Evolutionary conservation across 2,113 vertebrate genomes (phyloP).

Genomic region (Ondatra zibethicus): DNA sequence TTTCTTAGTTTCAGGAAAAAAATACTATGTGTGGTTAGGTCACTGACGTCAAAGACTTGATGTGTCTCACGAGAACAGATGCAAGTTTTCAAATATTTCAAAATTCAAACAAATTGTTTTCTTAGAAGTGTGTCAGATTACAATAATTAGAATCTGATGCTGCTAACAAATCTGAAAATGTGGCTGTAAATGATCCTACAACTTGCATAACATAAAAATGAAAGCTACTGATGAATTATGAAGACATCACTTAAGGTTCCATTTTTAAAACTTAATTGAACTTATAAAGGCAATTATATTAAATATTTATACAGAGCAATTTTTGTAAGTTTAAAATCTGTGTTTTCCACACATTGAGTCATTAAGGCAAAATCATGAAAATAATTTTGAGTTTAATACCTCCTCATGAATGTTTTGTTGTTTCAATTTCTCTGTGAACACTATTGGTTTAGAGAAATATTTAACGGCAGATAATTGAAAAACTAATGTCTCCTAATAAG

Average conservation of each 20-base stretch:
- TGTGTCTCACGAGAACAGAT: slow-evolving; percentile 82
- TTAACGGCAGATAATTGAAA: slow-evolving; percentile 12
- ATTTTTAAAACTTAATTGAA: slow-evolving; percentile 21
- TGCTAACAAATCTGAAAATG: slow-evolving; percentile 8
- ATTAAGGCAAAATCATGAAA: neutral
- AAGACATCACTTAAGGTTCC: neutral
- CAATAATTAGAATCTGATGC: slow-evolving; percentile 81
- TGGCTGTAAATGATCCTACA: neutral
- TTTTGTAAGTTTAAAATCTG: neutral
- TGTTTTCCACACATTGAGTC: neutral
- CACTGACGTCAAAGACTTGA: slow-evolving; percentile 82
- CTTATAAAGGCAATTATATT: neutral
- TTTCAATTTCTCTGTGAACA: neutral
- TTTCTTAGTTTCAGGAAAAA: neutral
- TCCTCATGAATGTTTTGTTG: neutral
- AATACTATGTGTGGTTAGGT: slow-evolving; percentile 74
- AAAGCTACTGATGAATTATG: neutral
- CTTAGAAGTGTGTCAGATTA: slow-evolving; percentile 75
- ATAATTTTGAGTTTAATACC: neutral
- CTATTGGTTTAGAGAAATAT: neutral
- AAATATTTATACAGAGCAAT: neutral
- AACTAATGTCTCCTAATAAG: neutral
- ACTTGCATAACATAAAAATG: slow-evolving; percentile 25
- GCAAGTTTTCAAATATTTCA: slow-evolving; percentile 81
- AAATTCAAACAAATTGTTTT: slow-evolving; percentile 83